Base-by-base conservation (phyloP, 2,888 invertebrate species). In the Drosophila multiciliata region DNA sequence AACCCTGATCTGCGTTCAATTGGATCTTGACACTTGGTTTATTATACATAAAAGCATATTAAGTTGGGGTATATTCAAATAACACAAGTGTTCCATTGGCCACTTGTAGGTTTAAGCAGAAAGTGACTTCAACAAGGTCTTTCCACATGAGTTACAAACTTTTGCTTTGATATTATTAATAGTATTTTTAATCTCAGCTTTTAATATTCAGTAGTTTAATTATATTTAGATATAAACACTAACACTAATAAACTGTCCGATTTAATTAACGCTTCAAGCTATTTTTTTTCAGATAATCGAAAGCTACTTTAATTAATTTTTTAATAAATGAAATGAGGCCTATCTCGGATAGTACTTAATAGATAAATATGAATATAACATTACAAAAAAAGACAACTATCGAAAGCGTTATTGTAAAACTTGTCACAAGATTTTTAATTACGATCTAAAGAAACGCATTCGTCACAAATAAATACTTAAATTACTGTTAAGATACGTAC, bases 401-500 rank as follows among this genome's bases (percentile, higher is more conserved):
- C 2, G 8, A 38, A 38, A 38, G 17, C 12, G 12, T 12, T 3
- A 45, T 3, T 45, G 12, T 15, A 45, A 20, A 12, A 45, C 20
- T 20, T 42, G 40, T n/a, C 40, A 11, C 40, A 11, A 5, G 1
- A 40, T n/a, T 40, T 40, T 9, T 9, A 8, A 4, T 40, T 11
- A 9, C 9, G 11, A 35, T 40, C 17, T 17, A 17, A 38, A 15
- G 0, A 17, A 38, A 17, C 38, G 17, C 17, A 8, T 38, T 0
- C 17, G 17, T 17, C 8, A 40, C 12, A 42, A 15, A 17, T 17
- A 0, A 2, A 8, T 26, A 38, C 1, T 17, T 29, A 15, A 29
- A 53, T 57, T 23, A 38, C 15, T 49, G 3, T 23, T 53, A 1
- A 38, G 17, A 73, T 91, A 91, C 91, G 89, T 91, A 91, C 91